These are phyloP conservation scores for Sesamia nonagrioides DNA, from an alignment of 1,140 invertebrate genomes.

Conservation along the genomic window DNA sequence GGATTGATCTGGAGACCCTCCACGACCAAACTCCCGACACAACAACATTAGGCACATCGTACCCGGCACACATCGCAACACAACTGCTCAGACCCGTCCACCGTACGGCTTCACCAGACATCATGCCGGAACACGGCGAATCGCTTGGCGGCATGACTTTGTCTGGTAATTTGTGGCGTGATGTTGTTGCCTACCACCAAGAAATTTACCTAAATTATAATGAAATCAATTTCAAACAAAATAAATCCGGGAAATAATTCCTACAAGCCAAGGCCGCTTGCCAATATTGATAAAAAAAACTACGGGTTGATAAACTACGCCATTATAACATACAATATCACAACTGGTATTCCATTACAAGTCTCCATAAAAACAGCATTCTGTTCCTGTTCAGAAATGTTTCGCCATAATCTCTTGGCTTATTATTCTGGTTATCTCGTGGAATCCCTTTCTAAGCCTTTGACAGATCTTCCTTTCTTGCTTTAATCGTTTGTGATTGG, in stretches of 20 bases:
- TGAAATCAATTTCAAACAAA: neutral
- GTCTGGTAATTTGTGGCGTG: too few species aligned
- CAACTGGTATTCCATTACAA: conserved; percentile 12
- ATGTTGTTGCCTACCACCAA: too few species aligned
- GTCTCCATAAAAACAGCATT: neutral
- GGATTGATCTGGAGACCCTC: too few species aligned
- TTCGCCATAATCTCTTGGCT: neutral
- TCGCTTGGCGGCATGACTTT: too few species aligned
- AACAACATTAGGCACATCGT: too few species aligned
- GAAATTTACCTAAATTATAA: too few species aligned
- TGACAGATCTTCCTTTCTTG: neutral
- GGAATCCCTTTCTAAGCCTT: neutral
- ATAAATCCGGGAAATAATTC: neutral
- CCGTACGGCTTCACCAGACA: too few species aligned
- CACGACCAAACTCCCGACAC: too few species aligned
- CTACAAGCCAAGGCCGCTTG: conserved; percentile 5
- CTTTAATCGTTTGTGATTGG: neutral
- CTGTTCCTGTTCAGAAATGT: conserved; percentile 18
- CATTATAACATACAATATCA: conserved; percentile 10
- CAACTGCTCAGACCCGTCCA: too few species aligned
- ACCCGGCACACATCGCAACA: too few species aligned
- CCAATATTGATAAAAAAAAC: neutral
- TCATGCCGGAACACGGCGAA: too few species aligned
- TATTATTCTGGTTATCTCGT: conserved; percentile 13
- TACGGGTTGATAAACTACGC: conserved; percentile 2